Conservation (phyloP, 2,797 vertebrate genomes). For the Poecilia wingei region DNA sequence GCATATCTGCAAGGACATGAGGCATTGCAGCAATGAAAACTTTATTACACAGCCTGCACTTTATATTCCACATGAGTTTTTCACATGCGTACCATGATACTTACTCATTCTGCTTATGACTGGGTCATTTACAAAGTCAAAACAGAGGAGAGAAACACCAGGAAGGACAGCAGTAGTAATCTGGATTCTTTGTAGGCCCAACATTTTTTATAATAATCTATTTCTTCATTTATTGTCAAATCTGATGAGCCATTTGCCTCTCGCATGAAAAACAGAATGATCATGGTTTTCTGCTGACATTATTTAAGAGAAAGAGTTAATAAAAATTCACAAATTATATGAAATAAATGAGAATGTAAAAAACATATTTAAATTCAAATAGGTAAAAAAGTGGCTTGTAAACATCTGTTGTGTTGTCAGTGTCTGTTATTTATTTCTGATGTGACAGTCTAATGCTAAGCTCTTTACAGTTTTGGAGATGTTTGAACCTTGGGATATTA, state of each 20-base stretch:
- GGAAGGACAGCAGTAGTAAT: background rate
- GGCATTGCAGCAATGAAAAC: conserved; percentile 25
- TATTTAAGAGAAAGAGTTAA: background rate
- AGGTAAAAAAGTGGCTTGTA: background rate
- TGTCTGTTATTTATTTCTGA: background rate
- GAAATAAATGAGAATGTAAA: background rate
- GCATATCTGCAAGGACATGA: conserved; percentile 57
- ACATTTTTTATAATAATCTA: background rate
- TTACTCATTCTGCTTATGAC: background rate
- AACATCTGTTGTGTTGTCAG: background rate
- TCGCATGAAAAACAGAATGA: background rate
- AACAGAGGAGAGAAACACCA: background rate
- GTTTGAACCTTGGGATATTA: background rate
- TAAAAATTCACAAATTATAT: background rate
- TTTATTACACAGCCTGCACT: conserved; percentile 17
- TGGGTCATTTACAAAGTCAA: background rate
- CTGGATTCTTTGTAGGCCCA: background rate
- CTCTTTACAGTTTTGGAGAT: background rate
- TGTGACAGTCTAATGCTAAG: background rate
- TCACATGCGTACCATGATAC: background rate
- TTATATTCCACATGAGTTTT: conserved; percentile 12
- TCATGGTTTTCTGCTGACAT: background rate
- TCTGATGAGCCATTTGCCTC: background rate
- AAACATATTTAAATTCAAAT: background rate
- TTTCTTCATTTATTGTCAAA: background rate